These are phyloP conservation scores for Tyrophagus putrescentiae DNA, from an alignment of 1,140 invertebrate species.

Conservation along the genomic window DNA sequence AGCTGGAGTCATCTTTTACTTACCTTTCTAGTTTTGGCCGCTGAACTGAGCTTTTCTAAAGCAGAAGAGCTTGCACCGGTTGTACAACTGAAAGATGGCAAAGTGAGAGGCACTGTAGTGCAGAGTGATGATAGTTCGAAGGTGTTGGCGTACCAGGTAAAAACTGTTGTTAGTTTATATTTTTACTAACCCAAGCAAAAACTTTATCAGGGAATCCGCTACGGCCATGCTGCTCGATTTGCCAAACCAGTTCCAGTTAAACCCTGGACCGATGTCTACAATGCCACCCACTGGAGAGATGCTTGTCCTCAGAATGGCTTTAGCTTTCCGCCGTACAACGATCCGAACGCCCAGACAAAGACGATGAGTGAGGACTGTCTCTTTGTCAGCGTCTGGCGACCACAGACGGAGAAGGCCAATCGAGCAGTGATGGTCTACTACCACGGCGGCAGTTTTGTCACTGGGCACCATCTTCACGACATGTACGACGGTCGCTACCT, in stretches of 20 bases:
- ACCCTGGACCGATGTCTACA: neutral
- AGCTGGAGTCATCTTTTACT: too few species aligned
- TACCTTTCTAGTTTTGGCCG: too few species aligned
- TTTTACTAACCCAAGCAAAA: neutral
- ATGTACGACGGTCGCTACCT: neutral
- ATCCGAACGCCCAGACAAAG: too few species aligned
- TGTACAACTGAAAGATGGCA: neutral
- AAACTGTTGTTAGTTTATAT: neutral
- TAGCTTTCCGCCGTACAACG: too few species aligned
- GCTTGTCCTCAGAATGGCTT: neutral
- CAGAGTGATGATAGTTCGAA: neutral
- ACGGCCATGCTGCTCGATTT: neutral
- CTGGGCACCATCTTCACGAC: neutral
- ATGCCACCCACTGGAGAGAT: neutral
- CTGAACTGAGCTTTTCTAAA: too few species aligned
- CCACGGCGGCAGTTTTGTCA: constrained; percentile 30
- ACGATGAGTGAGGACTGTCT: constrained; percentile 37
- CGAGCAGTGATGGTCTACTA: constrained; percentile 28
- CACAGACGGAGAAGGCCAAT: constrained; percentile 8
- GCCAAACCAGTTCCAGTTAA: neutral
- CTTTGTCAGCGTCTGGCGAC: constrained; percentile 35
- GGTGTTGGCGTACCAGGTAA: neutral
- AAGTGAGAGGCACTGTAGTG: constrained; percentile 5
- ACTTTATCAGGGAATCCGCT: neutral
- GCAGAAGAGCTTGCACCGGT: constrained; percentile 2